Percentiles rank a stretch among this genome's conserved stretches.
Conservation (phyloP, 1,140 invertebrate genomes). For the Pseudomyrmex concolor region DNA sequence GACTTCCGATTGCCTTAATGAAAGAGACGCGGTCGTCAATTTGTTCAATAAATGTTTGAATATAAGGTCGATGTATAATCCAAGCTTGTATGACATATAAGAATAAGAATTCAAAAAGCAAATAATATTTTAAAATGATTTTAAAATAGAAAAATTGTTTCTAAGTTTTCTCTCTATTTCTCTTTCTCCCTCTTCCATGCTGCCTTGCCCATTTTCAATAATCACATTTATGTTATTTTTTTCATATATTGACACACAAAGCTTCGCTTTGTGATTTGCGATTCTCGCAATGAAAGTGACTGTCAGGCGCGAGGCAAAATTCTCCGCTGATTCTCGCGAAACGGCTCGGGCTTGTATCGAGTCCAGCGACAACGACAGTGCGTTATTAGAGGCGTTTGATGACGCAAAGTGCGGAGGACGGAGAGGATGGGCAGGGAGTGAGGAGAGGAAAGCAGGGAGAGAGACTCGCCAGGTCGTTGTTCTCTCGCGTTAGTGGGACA, state of each 20-base stretch:
- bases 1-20: conserved; percentile 26
- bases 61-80: neutral
- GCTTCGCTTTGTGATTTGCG: neutral
- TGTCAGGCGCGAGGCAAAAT: conserved; percentile 20
- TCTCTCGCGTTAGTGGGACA: conserved; percentile 76
- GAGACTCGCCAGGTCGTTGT: conserved; percentile 75
- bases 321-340: conserved; percentile 64
- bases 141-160: too few species aligned
- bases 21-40: neutral
- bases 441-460: conserved; percentile 40
- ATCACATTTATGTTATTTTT: neutral
- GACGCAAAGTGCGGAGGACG: conserved; percentile 69
- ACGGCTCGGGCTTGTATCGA: conserved; percentile 70
- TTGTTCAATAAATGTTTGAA: conserved; percentile 11
- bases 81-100: neutral
- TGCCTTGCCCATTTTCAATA: neutral
- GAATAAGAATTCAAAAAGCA: neutral
- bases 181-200: neutral
- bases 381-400: conserved; percentile 74
- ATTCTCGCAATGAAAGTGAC: conserved; percentile 39
- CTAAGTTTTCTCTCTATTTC: too few species aligned
- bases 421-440: conserved; percentile 30
- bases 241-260: neutral
- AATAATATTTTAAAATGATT: neutral
- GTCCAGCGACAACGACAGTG: conserved; percentile 65